These are phyloP conservation scores for Takifugu rubripes DNA, from an alignment of 2,797 vertebrate species.

Conservation along the genomic window DNA sequence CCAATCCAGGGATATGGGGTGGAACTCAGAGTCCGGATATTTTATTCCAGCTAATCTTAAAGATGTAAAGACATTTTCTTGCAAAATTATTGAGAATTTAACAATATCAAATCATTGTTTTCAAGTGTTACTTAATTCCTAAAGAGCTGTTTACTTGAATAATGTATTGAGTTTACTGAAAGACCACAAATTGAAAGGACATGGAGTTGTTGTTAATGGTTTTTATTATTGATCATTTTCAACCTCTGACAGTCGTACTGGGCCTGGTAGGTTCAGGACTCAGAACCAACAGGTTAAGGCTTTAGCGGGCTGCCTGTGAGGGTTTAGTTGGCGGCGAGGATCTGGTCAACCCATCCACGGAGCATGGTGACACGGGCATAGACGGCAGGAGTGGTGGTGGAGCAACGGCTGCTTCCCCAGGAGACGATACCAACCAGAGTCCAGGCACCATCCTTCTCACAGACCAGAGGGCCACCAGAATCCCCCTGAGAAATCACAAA, in stretches of 20 bases:
- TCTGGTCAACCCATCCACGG: constrained; percentile 71
- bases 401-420: constrained; percentile 78
- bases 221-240: constrained; percentile 13
- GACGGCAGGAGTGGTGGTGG: constrained; percentile 56
- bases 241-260: neutral
- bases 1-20: too few relatives aligned
- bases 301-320: fast-evolving
- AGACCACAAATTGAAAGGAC: neutral
- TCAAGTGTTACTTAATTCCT: too few relatives aligned
- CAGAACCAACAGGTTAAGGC: neutral
- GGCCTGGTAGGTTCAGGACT: neutral
- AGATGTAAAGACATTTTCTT: too few relatives aligned
- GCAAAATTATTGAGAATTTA: too few relatives aligned
- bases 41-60: too few relatives aligned
- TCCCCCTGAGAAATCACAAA: constrained; percentile 68
- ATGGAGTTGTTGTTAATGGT: neutral
- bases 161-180: neutral
- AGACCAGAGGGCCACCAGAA: constrained; percentile 82
- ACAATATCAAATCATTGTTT: too few relatives aligned
- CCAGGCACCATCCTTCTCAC: constrained; percentile 74
- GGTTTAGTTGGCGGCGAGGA: constrained; percentile 73
- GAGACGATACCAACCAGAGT: constrained; percentile 82
- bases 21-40: too few relatives aligned
- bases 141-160: too few relatives aligned
- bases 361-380: constrained; percentile 76